Conservation (phyloP, 92 coral and sea anemone species). For the Ricordea florida region DNA sequence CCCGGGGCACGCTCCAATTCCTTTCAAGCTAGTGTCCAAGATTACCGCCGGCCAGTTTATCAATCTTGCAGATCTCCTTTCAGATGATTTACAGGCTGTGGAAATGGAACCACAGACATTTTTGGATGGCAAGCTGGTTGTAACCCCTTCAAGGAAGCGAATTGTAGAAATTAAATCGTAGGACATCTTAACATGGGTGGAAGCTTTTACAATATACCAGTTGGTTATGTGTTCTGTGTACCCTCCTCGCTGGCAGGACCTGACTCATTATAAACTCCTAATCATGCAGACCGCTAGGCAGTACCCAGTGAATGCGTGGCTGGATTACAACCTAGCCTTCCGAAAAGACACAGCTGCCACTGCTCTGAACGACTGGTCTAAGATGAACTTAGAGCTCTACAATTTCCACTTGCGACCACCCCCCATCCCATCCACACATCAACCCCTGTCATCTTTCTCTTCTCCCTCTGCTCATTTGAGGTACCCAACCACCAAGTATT, state of each 20-base stretch:
- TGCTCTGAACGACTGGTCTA: constrained; percentile 9
- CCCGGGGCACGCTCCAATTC: not conserved
- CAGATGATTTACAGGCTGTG: not conserved
- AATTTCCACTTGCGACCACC: not conserved
- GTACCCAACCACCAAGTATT: too few relatives aligned
- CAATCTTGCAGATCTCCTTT: not conserved
- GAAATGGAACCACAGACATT: not conserved
- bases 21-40: not conserved
- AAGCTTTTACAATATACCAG: constrained; percentile 17
- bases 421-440: too few relatives aligned
- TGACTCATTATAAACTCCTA: constrained; percentile 7
- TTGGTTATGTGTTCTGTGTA: not conserved
- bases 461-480: too few relatives aligned
- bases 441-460: too few relatives aligned
- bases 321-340: constrained; percentile 15
- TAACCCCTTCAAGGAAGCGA: not conserved
- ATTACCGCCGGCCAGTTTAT: not conserved
- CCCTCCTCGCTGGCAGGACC: not conserved
- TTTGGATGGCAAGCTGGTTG: not conserved
- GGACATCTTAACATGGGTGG: constrained; percentile 7
- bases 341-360: constrained; percentile 15
- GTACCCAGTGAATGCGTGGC: constrained; percentile 9
- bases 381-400: constrained; percentile 23
- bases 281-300: constrained; percentile 7
- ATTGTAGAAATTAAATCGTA: not conserved